phyloP scores from a whole-genome alignment of 1,140 invertebrate genomes.

The Tetramorium simillimum region DNA sequence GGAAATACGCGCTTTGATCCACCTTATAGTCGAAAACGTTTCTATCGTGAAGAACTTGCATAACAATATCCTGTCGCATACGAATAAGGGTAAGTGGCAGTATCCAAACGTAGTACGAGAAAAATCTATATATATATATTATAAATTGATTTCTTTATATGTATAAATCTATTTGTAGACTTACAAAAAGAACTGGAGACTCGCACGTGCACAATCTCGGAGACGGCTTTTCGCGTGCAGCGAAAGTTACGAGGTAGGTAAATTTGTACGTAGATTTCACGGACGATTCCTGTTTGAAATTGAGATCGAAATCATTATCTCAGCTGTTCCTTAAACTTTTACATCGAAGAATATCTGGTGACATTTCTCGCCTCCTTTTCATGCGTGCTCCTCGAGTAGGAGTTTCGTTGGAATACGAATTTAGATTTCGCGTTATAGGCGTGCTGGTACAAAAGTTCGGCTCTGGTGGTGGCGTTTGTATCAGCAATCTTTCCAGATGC shows the following conservation, averaged over 20 bases:
- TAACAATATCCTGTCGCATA: constrained; percentile 86
- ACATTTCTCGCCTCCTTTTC: constrained; percentile 18
- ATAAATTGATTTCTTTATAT: too few relatives aligned
- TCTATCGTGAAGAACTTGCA: constrained; percentile 86
- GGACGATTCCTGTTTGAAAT: not conserved
- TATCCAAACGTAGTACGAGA: constrained; percentile 2
- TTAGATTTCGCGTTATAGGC: not conserved
- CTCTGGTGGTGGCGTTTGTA: constrained; percentile 38
- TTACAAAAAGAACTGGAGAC: constrained; percentile 86
- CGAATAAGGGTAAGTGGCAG: constrained; percentile 84
- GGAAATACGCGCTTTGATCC: constrained; percentile 85
- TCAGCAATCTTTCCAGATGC: constrained; percentile 8
- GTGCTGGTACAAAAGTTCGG: constrained; percentile 70
- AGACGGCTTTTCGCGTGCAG: constrained; percentile 79
- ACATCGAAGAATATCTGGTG: not conserved
- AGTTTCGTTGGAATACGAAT: not conserved
- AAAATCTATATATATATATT: constrained; percentile 30
- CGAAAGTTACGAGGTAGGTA: constrained; percentile 80
- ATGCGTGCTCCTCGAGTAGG: not conserved
- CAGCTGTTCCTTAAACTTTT: not conserved
- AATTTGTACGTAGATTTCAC: constrained; percentile 18
- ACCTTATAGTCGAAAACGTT: constrained; percentile 85
- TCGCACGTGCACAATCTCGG: constrained; percentile 80
- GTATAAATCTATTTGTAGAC: constrained; percentile 80
- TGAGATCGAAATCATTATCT: not conserved